Evolutionary conservation across 2,113 vertebrate genomes (phyloP).

Genomic region (Prietella phreatophila): DNA sequence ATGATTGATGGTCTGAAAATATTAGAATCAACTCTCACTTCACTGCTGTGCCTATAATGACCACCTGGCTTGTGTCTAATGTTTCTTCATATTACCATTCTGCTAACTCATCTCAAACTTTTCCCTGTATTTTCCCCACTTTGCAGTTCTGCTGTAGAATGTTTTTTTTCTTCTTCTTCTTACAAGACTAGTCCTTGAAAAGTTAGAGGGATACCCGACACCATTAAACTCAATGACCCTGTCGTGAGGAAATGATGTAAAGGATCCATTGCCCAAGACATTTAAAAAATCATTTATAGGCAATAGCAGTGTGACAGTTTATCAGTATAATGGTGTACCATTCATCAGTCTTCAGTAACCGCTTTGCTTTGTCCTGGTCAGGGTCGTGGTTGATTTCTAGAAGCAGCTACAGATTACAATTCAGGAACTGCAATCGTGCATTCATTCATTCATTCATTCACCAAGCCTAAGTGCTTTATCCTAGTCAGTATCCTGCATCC

Average conservation of each 20-base stretch:
- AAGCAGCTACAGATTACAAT: no score
- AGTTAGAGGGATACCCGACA: slow-evolving; percentile 20
- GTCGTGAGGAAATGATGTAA: slow-evolving; percentile 16
- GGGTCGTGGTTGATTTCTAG: neutral
- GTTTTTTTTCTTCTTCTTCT: slow-evolving; percentile 29
- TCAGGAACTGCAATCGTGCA: neutral
- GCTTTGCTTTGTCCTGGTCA: neutral
- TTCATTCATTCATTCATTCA: neutral
- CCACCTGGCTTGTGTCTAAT: slow-evolving; percentile 52
- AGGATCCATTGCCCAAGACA: neutral
- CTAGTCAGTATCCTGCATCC: neutral
- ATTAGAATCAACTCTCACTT: slow-evolving; percentile 54
- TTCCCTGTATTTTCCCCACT: slow-evolving; percentile 13
- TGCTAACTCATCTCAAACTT: slow-evolving; percentile 41
- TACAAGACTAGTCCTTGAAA: slow-evolving; percentile 44
- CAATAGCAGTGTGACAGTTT: neutral
- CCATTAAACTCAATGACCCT: slow-evolving; percentile 3
- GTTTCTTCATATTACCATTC: slow-evolving; percentile 48
- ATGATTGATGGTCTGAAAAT: slow-evolving; percentile 60
- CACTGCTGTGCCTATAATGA: slow-evolving; percentile 43
- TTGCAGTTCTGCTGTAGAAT: slow-evolving; percentile 14
- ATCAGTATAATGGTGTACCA: neutral
- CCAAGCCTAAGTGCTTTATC: neutral
- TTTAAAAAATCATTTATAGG: neutral
- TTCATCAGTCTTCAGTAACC: neutral